Evolutionary conservation across 2,113 vertebrate species (phyloP).

Genomic region (Promerops cafer): DNA sequence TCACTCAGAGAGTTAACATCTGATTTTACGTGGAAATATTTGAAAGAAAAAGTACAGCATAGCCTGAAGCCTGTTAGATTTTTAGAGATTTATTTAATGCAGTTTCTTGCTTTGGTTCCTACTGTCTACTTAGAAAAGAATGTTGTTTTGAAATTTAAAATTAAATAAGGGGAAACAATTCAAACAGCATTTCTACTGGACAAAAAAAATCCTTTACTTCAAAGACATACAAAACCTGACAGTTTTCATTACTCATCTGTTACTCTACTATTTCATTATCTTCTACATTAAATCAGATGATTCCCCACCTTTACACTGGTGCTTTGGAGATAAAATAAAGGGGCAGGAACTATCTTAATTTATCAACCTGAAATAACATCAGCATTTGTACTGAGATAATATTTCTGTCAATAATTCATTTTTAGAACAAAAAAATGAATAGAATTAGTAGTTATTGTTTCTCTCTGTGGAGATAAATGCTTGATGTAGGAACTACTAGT

Average conservation of each 20-base stretch:
- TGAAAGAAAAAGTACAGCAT: slow-evolving; percentile 44
- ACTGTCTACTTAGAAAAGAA: slow-evolving; percentile 53
- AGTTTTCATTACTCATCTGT: neutral
- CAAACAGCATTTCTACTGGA: slow-evolving; percentile 41
- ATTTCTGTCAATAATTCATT: neutral
- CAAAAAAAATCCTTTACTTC: neutral
- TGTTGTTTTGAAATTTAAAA: slow-evolving; percentile 62
- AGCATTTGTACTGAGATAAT: neutral
- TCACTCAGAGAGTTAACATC: slow-evolving; percentile 65
- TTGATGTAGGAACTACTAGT: neutral
- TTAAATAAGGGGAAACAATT: slow-evolving; percentile 37
- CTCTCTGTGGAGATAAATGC: neutral
- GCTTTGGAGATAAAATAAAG: slow-evolving; percentile 11
- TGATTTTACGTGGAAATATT: slow-evolving; percentile 64
- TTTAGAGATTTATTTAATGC: slow-evolving; percentile 55
- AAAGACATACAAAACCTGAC: neutral
- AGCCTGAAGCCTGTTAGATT: slow-evolving; percentile 50
- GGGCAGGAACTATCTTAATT: neutral
- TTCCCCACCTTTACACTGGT: neutral
- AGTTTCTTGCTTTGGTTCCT: slow-evolving; percentile 22
- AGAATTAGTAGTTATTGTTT: neutral
- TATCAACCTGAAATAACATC: slow-evolving; percentile 31
- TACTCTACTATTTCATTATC: slow-evolving; percentile 10
- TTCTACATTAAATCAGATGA: slow-evolving; percentile 3
- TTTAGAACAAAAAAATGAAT: neutral